These are phyloP conservation scores for Madoqua kirkii DNA, from an alignment of 2,113 vertebrate species.

Conservation along the genomic window DNA sequence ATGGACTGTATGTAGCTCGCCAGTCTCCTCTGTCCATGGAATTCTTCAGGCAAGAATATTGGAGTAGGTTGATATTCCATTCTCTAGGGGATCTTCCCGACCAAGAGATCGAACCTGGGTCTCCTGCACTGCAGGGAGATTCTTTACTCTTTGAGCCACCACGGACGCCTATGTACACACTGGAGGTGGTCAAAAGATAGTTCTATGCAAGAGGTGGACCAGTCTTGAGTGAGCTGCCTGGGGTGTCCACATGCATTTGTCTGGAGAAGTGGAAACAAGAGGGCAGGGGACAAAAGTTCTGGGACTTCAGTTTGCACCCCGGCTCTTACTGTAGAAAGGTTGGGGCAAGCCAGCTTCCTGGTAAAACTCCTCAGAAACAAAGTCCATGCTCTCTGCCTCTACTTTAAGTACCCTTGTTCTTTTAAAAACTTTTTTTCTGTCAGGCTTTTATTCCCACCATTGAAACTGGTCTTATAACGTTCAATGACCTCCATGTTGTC, in stretches of 20 bases:
- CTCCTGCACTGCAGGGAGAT: background rate
- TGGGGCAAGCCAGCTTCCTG: background rate
- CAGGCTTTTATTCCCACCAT: background rate
- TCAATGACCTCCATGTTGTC: background rate
- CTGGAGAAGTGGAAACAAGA: background rate
- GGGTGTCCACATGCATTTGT: too few relatives aligned
- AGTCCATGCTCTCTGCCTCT: background rate
- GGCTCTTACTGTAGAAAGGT: background rate
- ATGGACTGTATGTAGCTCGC: background rate
- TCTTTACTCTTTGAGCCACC: background rate
- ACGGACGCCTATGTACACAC: background rate
- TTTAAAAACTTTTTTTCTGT: background rate
- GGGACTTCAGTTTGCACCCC: background rate
- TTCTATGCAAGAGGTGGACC: background rate
- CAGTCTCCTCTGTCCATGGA: background rate
- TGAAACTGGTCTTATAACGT: background rate
- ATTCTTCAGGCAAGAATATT: background rate
- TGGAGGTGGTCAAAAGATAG: background rate
- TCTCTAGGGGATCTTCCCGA: background rate
- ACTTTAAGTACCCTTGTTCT: background rate
- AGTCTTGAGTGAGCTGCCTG: background rate
- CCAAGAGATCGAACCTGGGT: fast-evolving
- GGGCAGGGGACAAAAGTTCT: too few relatives aligned
- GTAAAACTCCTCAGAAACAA: background rate
- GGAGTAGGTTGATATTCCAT: background rate